These are phyloP conservation scores for Teleopsis dalmanni DNA, from an alignment of 1,140 invertebrate genomes.

Conservation along the genomic window DNA sequence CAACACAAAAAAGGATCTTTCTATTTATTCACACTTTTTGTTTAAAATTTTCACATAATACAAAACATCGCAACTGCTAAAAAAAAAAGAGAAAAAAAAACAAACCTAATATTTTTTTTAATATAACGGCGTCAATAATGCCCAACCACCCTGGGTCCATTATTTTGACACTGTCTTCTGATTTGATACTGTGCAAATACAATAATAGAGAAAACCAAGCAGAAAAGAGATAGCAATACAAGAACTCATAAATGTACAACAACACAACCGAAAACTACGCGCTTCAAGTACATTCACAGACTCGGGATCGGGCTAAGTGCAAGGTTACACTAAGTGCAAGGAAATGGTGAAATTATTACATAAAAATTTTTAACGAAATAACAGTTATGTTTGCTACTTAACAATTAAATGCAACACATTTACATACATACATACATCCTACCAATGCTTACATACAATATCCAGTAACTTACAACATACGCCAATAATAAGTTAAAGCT, in stretches of 20 bases:
- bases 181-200: slow-evolving; percentile 32
- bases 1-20: background rate
- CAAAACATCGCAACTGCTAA: slow-evolving; percentile 6
- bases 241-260: slow-evolving; percentile 11
- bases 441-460: too few relatives aligned
- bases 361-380: too few relatives aligned
- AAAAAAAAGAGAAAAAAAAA: slow-evolving; percentile 2
- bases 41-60: slow-evolving; percentile 8
- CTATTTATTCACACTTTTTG: background rate
- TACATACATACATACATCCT: too few relatives aligned
- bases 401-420: too few relatives aligned
- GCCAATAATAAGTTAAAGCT: too few relatives aligned
- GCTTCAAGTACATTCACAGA: too few relatives aligned
- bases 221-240: slow-evolving; percentile 9
- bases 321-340: too few relatives aligned
- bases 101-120: background rate
- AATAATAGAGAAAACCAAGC: slow-evolving; percentile 18
- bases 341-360: too few relatives aligned
- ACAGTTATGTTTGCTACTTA: too few relatives aligned
- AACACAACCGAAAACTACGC: too few relatives aligned
- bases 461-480: too few relatives aligned
- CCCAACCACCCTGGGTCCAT: slow-evolving; percentile 36
- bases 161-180: slow-evolving; percentile 46
- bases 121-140: slow-evolving; percentile 37
- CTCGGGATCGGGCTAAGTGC: too few relatives aligned